Evolutionary conservation across 2,888 invertebrate genomes (phyloP).

Genomic region (Macaria liturata): DNA sequence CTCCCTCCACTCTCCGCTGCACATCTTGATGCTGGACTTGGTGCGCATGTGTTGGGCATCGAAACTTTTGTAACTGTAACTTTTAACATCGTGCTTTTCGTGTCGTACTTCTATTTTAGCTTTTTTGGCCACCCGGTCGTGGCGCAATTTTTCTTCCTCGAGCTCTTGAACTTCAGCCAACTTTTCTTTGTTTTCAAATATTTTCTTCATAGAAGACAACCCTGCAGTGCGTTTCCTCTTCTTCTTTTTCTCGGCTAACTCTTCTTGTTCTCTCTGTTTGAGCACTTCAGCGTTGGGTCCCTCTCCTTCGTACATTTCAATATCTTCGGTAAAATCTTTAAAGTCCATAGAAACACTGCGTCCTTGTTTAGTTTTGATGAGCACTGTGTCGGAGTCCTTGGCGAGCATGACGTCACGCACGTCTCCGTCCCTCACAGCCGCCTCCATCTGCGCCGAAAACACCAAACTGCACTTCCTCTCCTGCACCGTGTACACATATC

Average conservation of each 20-base stretch:
- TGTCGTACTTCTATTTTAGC: constrained; percentile 67
- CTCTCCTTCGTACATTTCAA: constrained; percentile 87
- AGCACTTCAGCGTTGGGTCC: constrained; percentile 87
- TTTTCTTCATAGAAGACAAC: constrained; percentile 85
- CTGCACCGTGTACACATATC: constrained; percentile 89
- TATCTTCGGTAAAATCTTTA: constrained; percentile 81
- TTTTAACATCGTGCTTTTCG: constrained; percentile 77
- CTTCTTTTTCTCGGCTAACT: constrained; percentile 79
- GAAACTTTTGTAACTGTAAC: constrained; percentile 73
- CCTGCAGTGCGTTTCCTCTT: constrained; percentile 86
- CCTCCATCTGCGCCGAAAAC: constrained; percentile 88
- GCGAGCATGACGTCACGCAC: constrained; percentile 90
- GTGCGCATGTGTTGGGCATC: constrained; percentile 78
- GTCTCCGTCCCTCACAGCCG: constrained; percentile 90
- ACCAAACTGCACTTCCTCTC: constrained; percentile 90
- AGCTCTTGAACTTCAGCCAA: constrained; percentile 84
- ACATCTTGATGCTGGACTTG: constrained; percentile 77
- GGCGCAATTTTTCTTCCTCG: constrained; percentile 80
- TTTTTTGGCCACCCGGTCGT: constrained; percentile 66
- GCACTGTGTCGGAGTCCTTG: constrained; percentile 88
- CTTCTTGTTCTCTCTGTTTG: constrained; percentile 83
- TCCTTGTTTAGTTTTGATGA: constrained; percentile 88
- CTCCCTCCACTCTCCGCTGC: constrained; percentile 83
- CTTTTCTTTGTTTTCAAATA: constrained; percentile 90
- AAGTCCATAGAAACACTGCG: constrained; percentile 90